A percentile compares a stretch with the other conserved stretches of the same genome.
These are phyloP conservation scores for Epiblema foenella DNA, from an alignment of 2,888 invertebrate species.

Conservation along the genomic window DNA sequence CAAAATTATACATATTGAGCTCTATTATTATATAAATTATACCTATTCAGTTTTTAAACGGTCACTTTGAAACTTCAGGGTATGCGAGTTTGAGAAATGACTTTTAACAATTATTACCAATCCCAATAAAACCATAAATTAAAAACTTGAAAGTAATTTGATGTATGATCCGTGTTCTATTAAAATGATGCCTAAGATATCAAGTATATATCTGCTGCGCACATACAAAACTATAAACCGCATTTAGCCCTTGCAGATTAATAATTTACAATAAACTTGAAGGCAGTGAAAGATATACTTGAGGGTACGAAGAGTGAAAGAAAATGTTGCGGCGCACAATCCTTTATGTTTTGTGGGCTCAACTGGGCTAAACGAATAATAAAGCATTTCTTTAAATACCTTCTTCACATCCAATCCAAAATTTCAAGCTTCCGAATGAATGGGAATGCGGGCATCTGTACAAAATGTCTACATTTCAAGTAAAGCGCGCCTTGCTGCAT, in stretches of 20 bases:
- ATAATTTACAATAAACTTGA: constrained; percentile 31
- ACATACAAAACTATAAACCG: constrained; percentile 12
- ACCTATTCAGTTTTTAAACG: too few relatives aligned
- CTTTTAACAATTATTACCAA: background rate
- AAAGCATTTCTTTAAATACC: constrained; percentile 14
- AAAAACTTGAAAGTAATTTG: background rate
- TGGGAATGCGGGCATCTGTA: background rate
- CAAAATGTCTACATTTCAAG: background rate
- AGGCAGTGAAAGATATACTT: too few relatives aligned
- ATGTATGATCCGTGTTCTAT: background rate
- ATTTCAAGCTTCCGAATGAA: background rate
- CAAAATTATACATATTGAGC: background rate
- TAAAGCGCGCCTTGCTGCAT: constrained; percentile 19
- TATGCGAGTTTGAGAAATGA: too few relatives aligned
- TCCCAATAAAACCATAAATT: background rate
- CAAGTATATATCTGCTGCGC: background rate
- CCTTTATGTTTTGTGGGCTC: constrained; percentile 30
- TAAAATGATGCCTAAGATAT: background rate
- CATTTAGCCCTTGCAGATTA: constrained; percentile 27
- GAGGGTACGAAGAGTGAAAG: constrained; percentile 32
- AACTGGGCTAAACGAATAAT: constrained; percentile 3
- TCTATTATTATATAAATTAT: background rate
- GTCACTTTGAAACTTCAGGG: too few relatives aligned
- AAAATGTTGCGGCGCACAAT: constrained; percentile 8
- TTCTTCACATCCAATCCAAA: background rate